Evolutionary conservation across 2,888 invertebrate species (phyloP).

Genomic region (Andrena camellia): DNA sequence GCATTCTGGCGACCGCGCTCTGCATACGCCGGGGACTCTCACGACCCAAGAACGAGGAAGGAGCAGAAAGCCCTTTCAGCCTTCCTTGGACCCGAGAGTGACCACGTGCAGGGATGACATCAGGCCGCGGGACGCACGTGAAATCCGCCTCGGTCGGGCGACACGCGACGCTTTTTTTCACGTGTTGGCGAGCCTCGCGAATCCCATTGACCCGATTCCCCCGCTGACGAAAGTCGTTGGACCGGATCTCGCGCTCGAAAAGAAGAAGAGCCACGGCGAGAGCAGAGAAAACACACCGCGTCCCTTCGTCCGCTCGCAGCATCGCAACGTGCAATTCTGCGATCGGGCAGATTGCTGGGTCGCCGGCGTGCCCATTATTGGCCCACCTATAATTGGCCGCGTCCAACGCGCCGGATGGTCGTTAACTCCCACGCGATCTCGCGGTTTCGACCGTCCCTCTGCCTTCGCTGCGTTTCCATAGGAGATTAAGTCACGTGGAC

Average conservation of each 20-base stretch:
- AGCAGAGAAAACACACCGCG: not conserved
- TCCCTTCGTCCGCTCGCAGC: not conserved
- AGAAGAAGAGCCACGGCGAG: not conserved
- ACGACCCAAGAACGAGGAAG: not conserved
- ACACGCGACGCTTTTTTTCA: too few relatives aligned
- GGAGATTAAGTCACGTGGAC: constrained; percentile 20
- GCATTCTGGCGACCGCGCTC: not conserved
- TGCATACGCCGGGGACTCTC: too few relatives aligned
- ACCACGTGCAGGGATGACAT: not conserved
- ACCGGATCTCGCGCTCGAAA: not conserved
- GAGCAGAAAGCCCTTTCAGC: not conserved
- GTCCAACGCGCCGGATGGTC: not conserved
- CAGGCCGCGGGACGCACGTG: not conserved
- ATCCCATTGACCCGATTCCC: constrained; percentile 72
- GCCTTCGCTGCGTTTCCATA: constrained; percentile 8
- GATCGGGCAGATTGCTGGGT: constrained; percentile 18
- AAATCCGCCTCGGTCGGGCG: not conserved
- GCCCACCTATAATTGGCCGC: constrained; percentile 19
- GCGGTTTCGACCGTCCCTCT: constrained; percentile 4
- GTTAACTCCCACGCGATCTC: constrained; percentile 38
- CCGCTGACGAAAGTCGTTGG: constrained; percentile 50
- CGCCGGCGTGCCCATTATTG: not conserved
- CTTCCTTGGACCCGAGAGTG: too few relatives aligned
- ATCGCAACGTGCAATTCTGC: constrained; percentile 24
- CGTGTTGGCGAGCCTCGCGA: constrained; percentile 31